phyloP scores from a whole-genome alignment of 2,888 invertebrate species.

The Saturnia pavonia region DNA sequence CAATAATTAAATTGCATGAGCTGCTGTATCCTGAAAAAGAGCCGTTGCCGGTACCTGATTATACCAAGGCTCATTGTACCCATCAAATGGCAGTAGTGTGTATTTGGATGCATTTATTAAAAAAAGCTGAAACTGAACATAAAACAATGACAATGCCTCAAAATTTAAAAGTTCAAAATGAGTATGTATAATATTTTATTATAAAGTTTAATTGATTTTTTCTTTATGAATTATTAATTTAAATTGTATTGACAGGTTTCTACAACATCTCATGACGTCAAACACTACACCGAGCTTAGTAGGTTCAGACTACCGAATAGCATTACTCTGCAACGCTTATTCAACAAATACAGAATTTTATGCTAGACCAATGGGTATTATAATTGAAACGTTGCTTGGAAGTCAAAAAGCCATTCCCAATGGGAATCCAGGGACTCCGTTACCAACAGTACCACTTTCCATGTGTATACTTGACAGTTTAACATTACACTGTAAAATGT shows the following conservation, averaged over 20 bases:
- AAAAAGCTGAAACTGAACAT: slow-evolving; percentile 95
- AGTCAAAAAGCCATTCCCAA: slow-evolving; percentile 82
- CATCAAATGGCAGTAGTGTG: slow-evolving; percentile 97
- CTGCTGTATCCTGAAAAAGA: slow-evolving; percentile 96
- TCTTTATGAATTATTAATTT: not conserved
- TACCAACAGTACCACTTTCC: slow-evolving; percentile 93
- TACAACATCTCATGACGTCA: slow-evolving; percentile 91
- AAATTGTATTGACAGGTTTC: slow-evolving; percentile 82
- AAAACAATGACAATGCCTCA: slow-evolving; percentile 91
- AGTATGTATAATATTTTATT: slow-evolving; percentile 78
- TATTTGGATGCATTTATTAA: slow-evolving; percentile 97
- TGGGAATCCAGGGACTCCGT: slow-evolving; percentile 76
- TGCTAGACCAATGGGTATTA: slow-evolving; percentile 94
- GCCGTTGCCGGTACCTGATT: slow-evolving; percentile 93
- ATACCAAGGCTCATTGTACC: slow-evolving; percentile 91
- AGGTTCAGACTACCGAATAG: slow-evolving; percentile 94
- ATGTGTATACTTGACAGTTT: slow-evolving; percentile 96
- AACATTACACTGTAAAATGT: slow-evolving; percentile 98
- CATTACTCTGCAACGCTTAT: slow-evolving; percentile 96
- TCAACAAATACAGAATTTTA: slow-evolving; percentile 96
- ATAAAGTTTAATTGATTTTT: slow-evolving; percentile 7
- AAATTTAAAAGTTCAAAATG: slow-evolving; percentile 91
- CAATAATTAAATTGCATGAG: slow-evolving; percentile 95
- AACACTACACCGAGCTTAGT: slow-evolving; percentile 86
- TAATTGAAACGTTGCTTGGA: slow-evolving; percentile 92